Evolutionary conservation across 2,888 invertebrate genomes (phyloP).

Genomic region (Dione vanillae): DNA sequence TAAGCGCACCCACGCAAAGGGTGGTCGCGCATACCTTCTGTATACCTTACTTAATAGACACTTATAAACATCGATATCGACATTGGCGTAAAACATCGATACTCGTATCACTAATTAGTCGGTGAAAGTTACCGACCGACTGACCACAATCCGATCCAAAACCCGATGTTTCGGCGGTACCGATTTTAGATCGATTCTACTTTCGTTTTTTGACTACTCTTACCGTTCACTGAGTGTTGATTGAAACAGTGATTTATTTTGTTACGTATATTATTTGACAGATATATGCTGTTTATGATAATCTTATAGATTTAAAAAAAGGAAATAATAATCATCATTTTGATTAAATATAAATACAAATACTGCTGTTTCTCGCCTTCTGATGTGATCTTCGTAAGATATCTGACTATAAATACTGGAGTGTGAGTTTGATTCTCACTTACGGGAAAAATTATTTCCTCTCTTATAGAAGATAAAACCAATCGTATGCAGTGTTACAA

Average conservation of each 20-base stretch:
- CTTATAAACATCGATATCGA: slow-evolving; percentile 70
- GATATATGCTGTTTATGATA: slow-evolving; percentile 1
- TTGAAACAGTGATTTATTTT: slow-evolving; percentile 70
- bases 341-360: too few relatives aligned
- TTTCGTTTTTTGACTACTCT: slow-evolving; percentile 83
- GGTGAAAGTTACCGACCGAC: slow-evolving; percentile 83
- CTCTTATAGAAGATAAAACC: too few relatives aligned
- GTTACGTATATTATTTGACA: slow-evolving; percentile 23
- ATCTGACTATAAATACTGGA: too few relatives aligned
- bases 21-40: slow-evolving; percentile 32
- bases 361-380: too few relatives aligned
- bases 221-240: slow-evolving; percentile 68
- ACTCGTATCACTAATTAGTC: slow-evolving; percentile 77
- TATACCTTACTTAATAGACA: slow-evolving; percentile 45
- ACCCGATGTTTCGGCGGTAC: slow-evolving; percentile 75
- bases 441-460: too few relatives aligned
- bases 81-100: slow-evolving; percentile 70
- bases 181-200: slow-evolving; percentile 82
- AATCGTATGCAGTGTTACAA: too few relatives aligned
- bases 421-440: too few relatives aligned
- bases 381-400: too few relatives aligned
- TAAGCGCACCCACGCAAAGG: slow-evolving; percentile 29
- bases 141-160: slow-evolving; percentile 76
- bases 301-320: background rate
- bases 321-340: too few relatives aligned